Evolutionary conservation across 2,888 invertebrate species (phyloP).

Genomic region (Diadromus collaris): DNA sequence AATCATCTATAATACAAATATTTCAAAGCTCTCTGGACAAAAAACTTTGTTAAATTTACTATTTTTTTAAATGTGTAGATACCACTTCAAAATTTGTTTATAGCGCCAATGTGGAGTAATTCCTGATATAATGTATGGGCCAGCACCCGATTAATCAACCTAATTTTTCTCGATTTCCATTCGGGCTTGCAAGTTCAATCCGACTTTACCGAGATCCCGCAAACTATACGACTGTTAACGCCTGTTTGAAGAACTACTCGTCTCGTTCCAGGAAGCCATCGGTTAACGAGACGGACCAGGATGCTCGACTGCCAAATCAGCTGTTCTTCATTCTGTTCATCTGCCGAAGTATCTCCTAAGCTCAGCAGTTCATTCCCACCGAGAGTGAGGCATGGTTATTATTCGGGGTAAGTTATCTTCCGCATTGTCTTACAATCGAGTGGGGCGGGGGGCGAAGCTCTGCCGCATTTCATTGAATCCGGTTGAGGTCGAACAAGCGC

Average conservation of each 20-base stretch:
- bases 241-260: neutral
- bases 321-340: slow-evolving; percentile 35
- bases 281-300: neutral
- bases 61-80: no score
- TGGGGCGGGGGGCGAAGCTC: slow-evolving; percentile 2
- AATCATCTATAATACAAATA: no score
- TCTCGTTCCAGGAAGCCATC: neutral
- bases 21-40: no score
- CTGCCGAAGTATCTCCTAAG: slow-evolving; percentile 34
- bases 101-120: neutral
- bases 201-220: neutral
- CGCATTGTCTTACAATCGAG: slow-evolving; percentile 38
- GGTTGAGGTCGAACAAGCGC: slow-evolving; percentile 6
- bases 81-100: no score
- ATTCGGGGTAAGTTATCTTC: slow-evolving; percentile 52
- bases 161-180: neutral
- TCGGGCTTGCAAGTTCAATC: neutral
- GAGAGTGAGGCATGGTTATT: slow-evolving; percentile 55
- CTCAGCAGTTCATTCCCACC: slow-evolving; percentile 51
- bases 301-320: slow-evolving; percentile 37
- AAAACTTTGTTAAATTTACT: no score
- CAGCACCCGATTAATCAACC: neutral
- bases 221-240: slow-evolving; percentile 11
- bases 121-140: neutral
- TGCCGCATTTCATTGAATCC: slow-evolving; percentile 2